Conservation (phyloP, 1,140 invertebrate species). For the Drosophila teissieri region DNA sequence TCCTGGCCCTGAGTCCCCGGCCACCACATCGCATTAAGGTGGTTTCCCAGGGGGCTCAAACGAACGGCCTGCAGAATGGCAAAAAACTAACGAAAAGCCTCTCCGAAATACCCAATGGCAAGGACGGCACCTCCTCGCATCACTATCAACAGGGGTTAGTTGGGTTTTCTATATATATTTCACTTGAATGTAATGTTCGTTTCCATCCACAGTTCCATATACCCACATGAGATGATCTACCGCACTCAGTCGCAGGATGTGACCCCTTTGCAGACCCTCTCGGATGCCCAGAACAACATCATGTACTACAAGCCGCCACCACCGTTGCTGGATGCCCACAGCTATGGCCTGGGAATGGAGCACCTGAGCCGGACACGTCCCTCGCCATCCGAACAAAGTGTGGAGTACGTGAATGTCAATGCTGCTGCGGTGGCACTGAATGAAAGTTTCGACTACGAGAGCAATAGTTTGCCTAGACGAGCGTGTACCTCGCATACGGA, state of each 20-base stretch:
- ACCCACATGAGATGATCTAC: constrained; percentile 90
- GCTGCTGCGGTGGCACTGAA: constrained; percentile 66
- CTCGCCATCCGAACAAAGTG: constrained; percentile 47
- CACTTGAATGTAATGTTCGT: no score
- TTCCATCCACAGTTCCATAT: constrained; percentile 15
- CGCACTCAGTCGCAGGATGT: constrained; percentile 92
- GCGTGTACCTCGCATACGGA: constrained; percentile 77
- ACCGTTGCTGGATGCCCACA: constrained; percentile 61
- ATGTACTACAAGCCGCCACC: constrained; percentile 80
- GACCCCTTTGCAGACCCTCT: constrained; percentile 55
- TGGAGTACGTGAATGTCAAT: constrained; percentile 70
- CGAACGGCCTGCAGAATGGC: constrained; percentile 90
- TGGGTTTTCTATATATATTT: not conserved
- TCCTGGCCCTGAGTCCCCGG: constrained; percentile 91
- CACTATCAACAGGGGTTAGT: constrained; percentile 57
- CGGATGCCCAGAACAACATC: constrained; percentile 77
- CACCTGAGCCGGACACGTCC: constrained; percentile 51
- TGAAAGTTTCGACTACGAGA: constrained; percentile 80
- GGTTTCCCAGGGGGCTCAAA: constrained; percentile 95
- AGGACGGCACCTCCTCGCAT: constrained; percentile 46
- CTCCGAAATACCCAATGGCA: constrained; percentile 88
- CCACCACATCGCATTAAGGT: constrained; percentile 91
- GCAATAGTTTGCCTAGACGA: constrained; percentile 77
- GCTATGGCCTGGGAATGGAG: constrained; percentile 70
- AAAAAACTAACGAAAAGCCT: constrained; percentile 93